Conservation (phyloP, 2,888 invertebrate species). For the Xylota sylvarum region DNA sequence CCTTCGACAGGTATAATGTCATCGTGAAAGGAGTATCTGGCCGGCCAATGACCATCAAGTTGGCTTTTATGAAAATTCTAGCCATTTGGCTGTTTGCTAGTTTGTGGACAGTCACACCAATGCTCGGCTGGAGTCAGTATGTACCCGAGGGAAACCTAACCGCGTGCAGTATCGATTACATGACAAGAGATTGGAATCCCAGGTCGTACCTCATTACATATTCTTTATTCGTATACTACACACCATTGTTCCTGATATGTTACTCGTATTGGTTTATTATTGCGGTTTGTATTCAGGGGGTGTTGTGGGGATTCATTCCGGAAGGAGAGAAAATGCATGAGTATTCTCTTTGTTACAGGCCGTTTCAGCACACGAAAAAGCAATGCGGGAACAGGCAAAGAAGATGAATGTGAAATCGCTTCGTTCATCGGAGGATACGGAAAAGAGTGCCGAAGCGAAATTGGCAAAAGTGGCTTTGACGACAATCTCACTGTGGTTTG, state of each 20-base stretch:
- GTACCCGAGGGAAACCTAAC: constrained; percentile 88
- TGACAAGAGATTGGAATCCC: constrained; percentile 85
- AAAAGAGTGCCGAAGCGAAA: constrained; percentile 85
- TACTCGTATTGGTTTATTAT: constrained; percentile 88
- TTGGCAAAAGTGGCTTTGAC: constrained; percentile 87
- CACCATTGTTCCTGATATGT: constrained; percentile 86
- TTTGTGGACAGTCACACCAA: constrained; percentile 86
- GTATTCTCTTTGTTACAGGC: constrained; percentile 84
- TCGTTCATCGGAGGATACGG: constrained; percentile 85
- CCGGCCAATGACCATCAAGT: constrained; percentile 86
- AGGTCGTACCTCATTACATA: constrained; percentile 86
- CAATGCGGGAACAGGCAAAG: constrained; percentile 87
- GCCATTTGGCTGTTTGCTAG: constrained; percentile 86
- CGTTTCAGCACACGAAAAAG: constrained; percentile 86
- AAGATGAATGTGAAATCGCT: constrained; percentile 87
- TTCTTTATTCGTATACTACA: constrained; percentile 85
- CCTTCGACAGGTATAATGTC: constrained; percentile 95
- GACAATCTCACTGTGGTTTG: constrained; percentile 87
- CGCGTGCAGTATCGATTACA: constrained; percentile 86
- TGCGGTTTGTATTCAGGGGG: constrained; percentile 80
- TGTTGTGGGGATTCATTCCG: not conserved
- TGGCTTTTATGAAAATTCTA: constrained; percentile 85
- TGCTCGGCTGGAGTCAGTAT: constrained; percentile 87
- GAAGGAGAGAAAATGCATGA: constrained; percentile 11
- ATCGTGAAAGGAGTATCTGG: constrained; percentile 92